Base-by-base conservation (phyloP, 2,888 invertebrate genomes). In the Suillia variegata region DNA sequence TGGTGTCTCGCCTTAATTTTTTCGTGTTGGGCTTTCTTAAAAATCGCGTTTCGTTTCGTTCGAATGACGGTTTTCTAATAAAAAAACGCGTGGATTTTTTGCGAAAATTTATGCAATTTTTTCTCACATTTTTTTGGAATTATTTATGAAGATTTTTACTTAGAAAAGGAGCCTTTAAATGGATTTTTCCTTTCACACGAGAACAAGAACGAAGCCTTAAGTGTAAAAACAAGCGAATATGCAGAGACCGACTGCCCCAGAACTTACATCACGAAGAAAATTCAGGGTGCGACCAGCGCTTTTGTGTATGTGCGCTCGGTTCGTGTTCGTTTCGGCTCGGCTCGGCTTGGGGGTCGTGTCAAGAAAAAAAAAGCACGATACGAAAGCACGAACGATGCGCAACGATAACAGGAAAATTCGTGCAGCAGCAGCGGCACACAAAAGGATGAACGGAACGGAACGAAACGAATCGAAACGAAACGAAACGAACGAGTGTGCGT, bases 241-340 rank as follows among this genome's bases (percentile, higher is more conserved):
- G 73, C 70, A 72, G 70, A 73, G 77, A 77, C 74, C 77, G 79
- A 79, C 78, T 78, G 78, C 73, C 79, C 74, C 69, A 71, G 74
- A 71, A 75, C 76, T 80, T 79, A 75, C 77, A 79, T 77, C 78
- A 77, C 77, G 75, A 78, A 70, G 55, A 73, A 75, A 76, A 71
- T 77, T 79, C 78, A 71, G 79, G 79, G 79, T 79, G 77, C 76
- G 69, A 74, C 76, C 75, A 70, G 33, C 52, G 38, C 38, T 15
- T n/a, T n/a, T n/a, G 20, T n/a, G 34, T 13, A 21, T 26, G 50
- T 2, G 26, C 6, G 15, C 8, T 12, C 38, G 21, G 38, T 20
- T n/a, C 38, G 22, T 12, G 8, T 12, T 48, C 6, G 13, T 18
- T 49, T 21, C 49, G 24, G 22, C 21, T 13, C 6, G 24, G 13